These are phyloP conservation scores for Nymphalis urticae DNA, from an alignment of 2,888 invertebrate genomes.

Conservation along the genomic window DNA sequence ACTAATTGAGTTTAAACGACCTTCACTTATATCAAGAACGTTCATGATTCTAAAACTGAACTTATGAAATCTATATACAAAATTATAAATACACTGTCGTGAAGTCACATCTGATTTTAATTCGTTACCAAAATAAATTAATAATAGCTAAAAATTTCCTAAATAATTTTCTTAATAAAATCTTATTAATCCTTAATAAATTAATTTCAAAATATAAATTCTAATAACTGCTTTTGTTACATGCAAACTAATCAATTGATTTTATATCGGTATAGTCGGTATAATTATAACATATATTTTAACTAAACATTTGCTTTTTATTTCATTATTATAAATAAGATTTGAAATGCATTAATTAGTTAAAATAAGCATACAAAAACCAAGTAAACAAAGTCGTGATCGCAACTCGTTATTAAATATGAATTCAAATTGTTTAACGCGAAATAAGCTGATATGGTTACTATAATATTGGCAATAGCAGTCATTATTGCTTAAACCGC, in stretches of 20 bases:
- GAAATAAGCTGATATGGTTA: constrained; percentile 12
- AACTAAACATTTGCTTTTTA: not conserved
- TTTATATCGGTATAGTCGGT: too few relatives aligned
- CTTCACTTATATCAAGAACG: constrained; percentile 37
- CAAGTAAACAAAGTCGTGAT: not conserved
- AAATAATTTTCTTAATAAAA: too few relatives aligned
- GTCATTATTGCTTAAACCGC: constrained; percentile 12
- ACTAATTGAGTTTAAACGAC: constrained; percentile 32
- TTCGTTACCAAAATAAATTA: not conserved
- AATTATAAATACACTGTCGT: not conserved
- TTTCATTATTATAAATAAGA: too few relatives aligned
- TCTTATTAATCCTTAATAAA: too few relatives aligned
- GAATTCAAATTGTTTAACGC: constrained; percentile 19
- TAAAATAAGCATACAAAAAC: not conserved
- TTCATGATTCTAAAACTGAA: constrained; percentile 35
- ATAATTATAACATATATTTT: not conserved
- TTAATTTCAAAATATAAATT: too few relatives aligned
- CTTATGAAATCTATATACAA: constrained; percentile 17
- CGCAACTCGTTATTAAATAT: constrained; percentile 12
- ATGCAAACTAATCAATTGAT: too few relatives aligned
- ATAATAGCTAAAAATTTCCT: too few relatives aligned
- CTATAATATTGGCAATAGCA: constrained; percentile 7
- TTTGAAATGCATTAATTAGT: too few relatives aligned
- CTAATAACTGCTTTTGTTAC: too few relatives aligned
- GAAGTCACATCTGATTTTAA: not conserved